Conservation (phyloP, 2,888 invertebrate genomes). For the Lottia gigantea region DNA sequence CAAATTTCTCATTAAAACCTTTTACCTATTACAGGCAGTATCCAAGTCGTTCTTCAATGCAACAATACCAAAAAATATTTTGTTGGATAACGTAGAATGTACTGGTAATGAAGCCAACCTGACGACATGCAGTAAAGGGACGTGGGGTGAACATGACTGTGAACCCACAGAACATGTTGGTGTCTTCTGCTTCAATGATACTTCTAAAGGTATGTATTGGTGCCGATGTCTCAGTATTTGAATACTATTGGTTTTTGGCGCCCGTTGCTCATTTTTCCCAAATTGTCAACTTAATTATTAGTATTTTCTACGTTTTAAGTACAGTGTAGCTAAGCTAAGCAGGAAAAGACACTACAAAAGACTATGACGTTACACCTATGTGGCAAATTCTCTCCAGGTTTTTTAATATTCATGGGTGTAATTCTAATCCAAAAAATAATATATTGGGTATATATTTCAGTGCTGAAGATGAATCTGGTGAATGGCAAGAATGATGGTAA, state of each 20-base stretch:
- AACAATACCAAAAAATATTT: conserved; percentile 13
- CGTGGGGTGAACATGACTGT: conserved; percentile 23
- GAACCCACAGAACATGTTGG: conserved; percentile 27
- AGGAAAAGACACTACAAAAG: no score
- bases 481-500: conserved; percentile 1
- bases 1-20: no score
- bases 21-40: conserved; percentile 13
- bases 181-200: conserved; percentile 26
- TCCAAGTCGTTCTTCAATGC: conserved; percentile 18
- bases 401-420: no score
- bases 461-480: conserved; percentile 19
- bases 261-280: no score
- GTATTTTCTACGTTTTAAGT: no score
- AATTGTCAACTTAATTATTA: no score
- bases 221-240: no score
- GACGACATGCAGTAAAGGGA: conserved; percentile 18
- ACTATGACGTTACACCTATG: no score
- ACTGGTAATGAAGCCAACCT: conserved; percentile 25
- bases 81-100: conserved; percentile 28
- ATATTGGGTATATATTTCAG: conserved; percentile 20
- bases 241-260: no score
- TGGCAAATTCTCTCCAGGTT: no score
- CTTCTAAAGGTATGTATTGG: conserved; percentile 12
- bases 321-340: no score
- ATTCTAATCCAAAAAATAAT: no score